Conservation (phyloP, 2,113 vertebrate genomes). For the Eptesicus fuscus region DNA sequence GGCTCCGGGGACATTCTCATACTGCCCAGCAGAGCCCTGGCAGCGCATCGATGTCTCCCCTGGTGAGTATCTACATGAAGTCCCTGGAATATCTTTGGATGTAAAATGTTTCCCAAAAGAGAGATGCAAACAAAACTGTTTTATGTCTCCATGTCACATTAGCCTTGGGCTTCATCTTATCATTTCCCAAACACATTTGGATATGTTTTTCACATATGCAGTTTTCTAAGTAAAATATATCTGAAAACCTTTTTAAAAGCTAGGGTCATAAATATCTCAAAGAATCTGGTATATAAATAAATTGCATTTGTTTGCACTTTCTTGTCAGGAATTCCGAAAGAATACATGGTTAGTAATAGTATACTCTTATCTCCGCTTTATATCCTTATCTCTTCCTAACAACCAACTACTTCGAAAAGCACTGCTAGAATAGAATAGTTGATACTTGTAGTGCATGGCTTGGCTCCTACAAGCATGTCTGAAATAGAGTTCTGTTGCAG, state of each 20-base stretch:
- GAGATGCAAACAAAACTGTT: neutral
- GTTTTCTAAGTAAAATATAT: neutral
- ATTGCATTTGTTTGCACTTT: neutral
- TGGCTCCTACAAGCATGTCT: neutral
- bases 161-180: neutral
- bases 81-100: neutral
- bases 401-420: neutral
- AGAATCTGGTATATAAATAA: conserved; percentile 4
- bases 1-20: neutral
- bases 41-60: too few species aligned
- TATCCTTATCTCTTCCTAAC: neutral
- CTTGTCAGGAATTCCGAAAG: neutral
- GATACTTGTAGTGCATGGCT: neutral
- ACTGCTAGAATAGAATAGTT: neutral
- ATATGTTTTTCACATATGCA: neutral
- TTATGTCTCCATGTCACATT: neutral
- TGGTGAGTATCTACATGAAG: neutral
- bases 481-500: neutral
- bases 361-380: neutral
- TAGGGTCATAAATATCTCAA: neutral
- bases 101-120: neutral
- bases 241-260: neutral
- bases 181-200: neutral
- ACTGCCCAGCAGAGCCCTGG: neutral
- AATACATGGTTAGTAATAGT: neutral